phyloP scores from a whole-genome alignment of 2,888 invertebrate genomes.

The Alviniconcha strummeri region DNA sequence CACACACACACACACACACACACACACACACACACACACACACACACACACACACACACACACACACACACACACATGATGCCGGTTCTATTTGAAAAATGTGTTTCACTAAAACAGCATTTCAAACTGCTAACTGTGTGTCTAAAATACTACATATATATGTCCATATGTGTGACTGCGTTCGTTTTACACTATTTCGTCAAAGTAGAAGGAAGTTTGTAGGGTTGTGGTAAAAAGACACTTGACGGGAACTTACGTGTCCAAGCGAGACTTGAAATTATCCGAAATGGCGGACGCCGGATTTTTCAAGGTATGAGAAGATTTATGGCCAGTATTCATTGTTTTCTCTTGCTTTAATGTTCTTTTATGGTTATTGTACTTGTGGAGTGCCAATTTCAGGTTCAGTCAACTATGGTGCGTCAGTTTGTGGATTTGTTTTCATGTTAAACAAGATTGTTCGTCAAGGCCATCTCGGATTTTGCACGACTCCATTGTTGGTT shows the following conservation, averaged over 20 bases:
- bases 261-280: slow-evolving; percentile 16
- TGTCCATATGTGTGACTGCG: background rate
- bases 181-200: background rate
- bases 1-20: background rate
- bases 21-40: background rate
- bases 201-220: background rate
- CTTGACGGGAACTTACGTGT: slow-evolving; percentile 4
- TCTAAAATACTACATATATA: background rate
- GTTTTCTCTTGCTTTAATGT: too few relatives aligned
- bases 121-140: background rate
- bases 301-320: slow-evolving; percentile 40
- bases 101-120: background rate
- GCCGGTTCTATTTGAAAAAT: background rate
- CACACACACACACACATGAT: slow-evolving; percentile 5
- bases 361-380: too few relatives aligned
- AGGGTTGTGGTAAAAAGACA: background rate
- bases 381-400: too few relatives aligned
- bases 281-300: slow-evolving; percentile 43
- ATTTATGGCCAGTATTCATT: background rate
- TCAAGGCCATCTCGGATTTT: too few relatives aligned
- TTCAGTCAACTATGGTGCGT: too few relatives aligned
- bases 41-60: slow-evolving; percentile 14
- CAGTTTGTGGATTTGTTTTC: too few relatives aligned
- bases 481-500: too few relatives aligned
- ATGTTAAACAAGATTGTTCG: too few relatives aligned